These are phyloP conservation scores for Hirundichthys speculiger DNA, from an alignment of 2,113 vertebrate genomes.

Conservation along the genomic window DNA sequence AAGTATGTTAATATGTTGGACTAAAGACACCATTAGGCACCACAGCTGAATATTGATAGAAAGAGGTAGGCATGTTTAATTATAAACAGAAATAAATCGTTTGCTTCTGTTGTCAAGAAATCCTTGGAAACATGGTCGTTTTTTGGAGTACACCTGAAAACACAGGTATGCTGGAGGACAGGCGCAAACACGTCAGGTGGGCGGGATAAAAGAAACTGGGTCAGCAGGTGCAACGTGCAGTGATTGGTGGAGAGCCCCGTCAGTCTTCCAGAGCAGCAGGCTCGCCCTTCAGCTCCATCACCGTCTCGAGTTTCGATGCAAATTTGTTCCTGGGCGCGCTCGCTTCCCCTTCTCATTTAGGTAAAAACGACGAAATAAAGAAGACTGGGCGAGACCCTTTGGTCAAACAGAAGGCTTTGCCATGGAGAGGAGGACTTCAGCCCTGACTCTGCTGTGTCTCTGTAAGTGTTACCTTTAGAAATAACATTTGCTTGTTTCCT, in stretches of 20 bases:
- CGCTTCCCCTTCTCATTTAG: background rate
- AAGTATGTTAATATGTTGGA: background rate
- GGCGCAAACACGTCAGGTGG: constrained; percentile 34
- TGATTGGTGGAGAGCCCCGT: constrained; percentile 54
- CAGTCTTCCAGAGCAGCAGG: background rate
- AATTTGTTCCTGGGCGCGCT: background rate
- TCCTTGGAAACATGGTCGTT: background rate
- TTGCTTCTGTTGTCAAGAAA: background rate
- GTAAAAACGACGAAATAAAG: fast-evolving
- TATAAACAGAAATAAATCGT: background rate
- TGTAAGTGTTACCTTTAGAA: constrained; percentile 54
- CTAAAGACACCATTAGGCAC: too few relatives aligned
- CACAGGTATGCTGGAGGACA: background rate
- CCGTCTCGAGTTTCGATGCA: constrained; percentile 30
- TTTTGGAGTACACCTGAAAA: too few relatives aligned
- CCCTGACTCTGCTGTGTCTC: constrained; percentile 19
- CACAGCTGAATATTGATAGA: too few relatives aligned
- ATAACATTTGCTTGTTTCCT: background rate
- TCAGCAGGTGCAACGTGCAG: background rate
- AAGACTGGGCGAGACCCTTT: background rate
- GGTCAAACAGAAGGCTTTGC: background rate
- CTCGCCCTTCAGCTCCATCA: constrained; percentile 10
- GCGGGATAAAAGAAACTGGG: constrained; percentile 13
- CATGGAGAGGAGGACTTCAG: constrained; percentile 25
- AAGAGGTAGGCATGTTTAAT: background rate